Base-by-base conservation (phyloP, 2,113 vertebrate genomes). In the Leucoraja erinaceus region DNA sequence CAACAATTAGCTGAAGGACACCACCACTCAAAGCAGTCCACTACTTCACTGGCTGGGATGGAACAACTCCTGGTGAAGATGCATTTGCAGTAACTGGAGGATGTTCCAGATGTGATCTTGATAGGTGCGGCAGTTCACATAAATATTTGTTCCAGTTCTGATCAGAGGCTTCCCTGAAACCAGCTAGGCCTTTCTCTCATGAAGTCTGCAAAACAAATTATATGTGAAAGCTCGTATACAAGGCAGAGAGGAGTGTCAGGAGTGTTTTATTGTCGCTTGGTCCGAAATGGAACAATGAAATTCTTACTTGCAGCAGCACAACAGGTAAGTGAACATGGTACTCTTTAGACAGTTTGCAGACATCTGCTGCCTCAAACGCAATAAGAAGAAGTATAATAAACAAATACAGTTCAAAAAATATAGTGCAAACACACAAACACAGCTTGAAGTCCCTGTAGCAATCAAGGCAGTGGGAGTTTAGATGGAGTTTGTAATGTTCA, bases 141-240 rank as follows among this genome's bases (percentile, higher is more conserved):
- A 88, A 88, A 63, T 66, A 31, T 16, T 31, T 28, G 0, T n/a
- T 88, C 25, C 83, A 88, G 83, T 88, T 88, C 83, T 7, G 83
- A 88, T 31, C 59, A 88, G 83, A 56, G 63, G 14, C 59, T 63
- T 88, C 59, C 83, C 83, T 88, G 83, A 88, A 88, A 88, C 59
- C 83, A 88, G n/a, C 59, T 59, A 66, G 59, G 25, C 14, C 31
- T 63, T 63, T 31, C 59, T 63, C 56, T 63, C 83, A 63, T 63
- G 83, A 88, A 31, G n/a, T 88, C 83, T 88, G 83, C 28, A 88
- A 88, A 63, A 88, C n/a, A 88, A 88, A 66, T 66, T 31, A 63
- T 61, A 88, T 63, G 11, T 88, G 5, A n/a, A 31, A 88, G n/a
- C 59, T 5, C 61, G 7, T 16, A 61, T 14, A n/a, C 11, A 7